Base-by-base conservation (phyloP, 2,888 invertebrate genomes). In the Drosophila hamatofila region DNA sequence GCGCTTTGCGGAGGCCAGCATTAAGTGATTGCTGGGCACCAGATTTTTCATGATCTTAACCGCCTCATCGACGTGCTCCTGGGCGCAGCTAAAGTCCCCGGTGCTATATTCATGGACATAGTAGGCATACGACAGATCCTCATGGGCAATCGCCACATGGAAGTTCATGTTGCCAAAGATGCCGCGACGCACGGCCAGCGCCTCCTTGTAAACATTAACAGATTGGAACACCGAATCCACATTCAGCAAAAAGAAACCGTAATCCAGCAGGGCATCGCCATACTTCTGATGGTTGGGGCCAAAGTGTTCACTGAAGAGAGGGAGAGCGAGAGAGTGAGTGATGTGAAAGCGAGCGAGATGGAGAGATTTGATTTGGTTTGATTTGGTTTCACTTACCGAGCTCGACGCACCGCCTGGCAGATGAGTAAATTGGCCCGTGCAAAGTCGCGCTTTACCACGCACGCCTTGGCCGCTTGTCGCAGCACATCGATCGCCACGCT, bases 71-170 rank as follows among this genome's bases (percentile, higher is more conserved):
- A 97, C 96, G 93, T 98, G 96, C 80, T 96, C 95, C 76, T 97
- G 94, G 30, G 98, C 97, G 92, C 95, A 95, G 86, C 94, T 94
- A 93, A 98, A 98, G 80, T 96, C 94, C 0, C 98, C 98, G 0
- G 97, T 96, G 88, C 96, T 97, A 93, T 98, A 98, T 93, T 98
- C 98, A 64, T 96, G 95, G 52, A 98, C 98, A 92, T 98, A 98
- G 14, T 97, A 95, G 52, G 98, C 97, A 93, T 98, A 98, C 0
- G 98, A 97, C 49, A 98, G 94, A 93, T 98, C 98, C 93, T 98
- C 98, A 92, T 97, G 96, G 33, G 97, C 97, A 33, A 97, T 95
- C 0, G 98, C 98, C 80, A 98, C 96, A 92, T 96, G 96, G 75
- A 98, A 95, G 93, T 97, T 98, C 91, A 95, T 95, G 88, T 95